Evolutionary conservation across 2,888 invertebrate species (phyloP), one percentile per base, ranked within the genome.

Genomic region (Dione juno): DNA sequence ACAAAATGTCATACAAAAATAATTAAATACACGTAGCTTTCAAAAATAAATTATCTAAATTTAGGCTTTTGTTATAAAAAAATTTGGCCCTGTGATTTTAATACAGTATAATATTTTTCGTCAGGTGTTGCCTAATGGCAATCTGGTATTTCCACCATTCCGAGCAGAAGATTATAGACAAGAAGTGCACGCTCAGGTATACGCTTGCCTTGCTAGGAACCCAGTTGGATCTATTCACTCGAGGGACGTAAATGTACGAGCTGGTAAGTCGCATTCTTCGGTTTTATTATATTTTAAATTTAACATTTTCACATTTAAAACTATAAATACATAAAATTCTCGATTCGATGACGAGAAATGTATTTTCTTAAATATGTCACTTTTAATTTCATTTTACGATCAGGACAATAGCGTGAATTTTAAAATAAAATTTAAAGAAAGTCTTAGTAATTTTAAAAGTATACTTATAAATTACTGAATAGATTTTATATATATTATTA

Each of bases 181-280:
- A 89, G 97, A 98, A 88, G 97, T 98, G 59, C 98, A 99, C 87
- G 97, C 98, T 74, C 98, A 98, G 90, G 96, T 97, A 74, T 98
- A 99, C 92, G 96, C 97, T 78, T 99, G 99, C 87, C 94, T 97
- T 77, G 98, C 98, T 11, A 95, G 96, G 81, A 98, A 98, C 88
- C 95, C 96, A 70, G 97, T 97, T 78, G 99, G 98, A 76, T 96
- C 97, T 45, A 97, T 98, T 80, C 96, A 97, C 84, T 98, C 98
- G 63, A 94, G 98, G 67, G 97, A 98, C 88, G 98, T 98, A 84
- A 97, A 98, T 91, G 98, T 99, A 66, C 94, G 98, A 94, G 98
- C 98, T 90, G 99, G 99, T 99, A 94, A 95, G 95, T 88, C 70
- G 35, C n/a, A 35, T n/a, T n/a, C n/a, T n/a, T n/a, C n/a, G n/a